Evolutionary conservation across 1,140 invertebrate species (phyloP), one percentile per base, ranked within the genome.

Genomic region (Bombus picipes): DNA sequence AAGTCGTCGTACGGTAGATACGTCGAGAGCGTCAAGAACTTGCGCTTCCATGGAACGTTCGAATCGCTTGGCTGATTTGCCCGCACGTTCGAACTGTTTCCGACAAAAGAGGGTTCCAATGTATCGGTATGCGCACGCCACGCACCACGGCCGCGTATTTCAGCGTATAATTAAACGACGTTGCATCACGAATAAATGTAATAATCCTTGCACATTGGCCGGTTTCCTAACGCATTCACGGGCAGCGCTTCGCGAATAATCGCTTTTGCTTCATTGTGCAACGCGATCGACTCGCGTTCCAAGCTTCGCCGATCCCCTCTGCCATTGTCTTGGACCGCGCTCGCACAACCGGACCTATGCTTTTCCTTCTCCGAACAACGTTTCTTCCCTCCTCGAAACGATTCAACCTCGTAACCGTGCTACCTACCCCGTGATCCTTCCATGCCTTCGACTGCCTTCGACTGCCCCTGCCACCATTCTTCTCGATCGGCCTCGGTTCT

Each of bases 231-330:
- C 65, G 65, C 65, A 73, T 89, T 89, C 75, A 66, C 88, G 83
- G 70, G 34, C 12, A 65, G 32, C 66, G 62, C 68, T 47, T 57
- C 57, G 78, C 72, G 68, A 88, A 83, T 89, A 86, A 89, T 86
- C 86, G 87, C 83, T 88, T 83, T 89, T 62, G 87, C 70, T 53
- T 85, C 68, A 86, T 89, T 89, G 88, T 89, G 87, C 83, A 86
- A 89, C 65, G 83, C 83, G 83, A 85, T 88, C 79, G 83, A 53
- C 32, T 39, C 76, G 47, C 75, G 47, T 59, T 65, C 2, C 53
- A n/a, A 25, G 25, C n/a, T 13, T 22, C 18, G 41, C 1, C 41
- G 25, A 22, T 28, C 25, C 3, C 18, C 0, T 1, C 47, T 12
- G 18, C 15, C 75, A 78, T 78, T 78, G 59, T 78, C 28, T 41